Evolutionary conservation across 1,140 invertebrate species (phyloP).

Genomic region (Xylocopa sonorina): DNA sequence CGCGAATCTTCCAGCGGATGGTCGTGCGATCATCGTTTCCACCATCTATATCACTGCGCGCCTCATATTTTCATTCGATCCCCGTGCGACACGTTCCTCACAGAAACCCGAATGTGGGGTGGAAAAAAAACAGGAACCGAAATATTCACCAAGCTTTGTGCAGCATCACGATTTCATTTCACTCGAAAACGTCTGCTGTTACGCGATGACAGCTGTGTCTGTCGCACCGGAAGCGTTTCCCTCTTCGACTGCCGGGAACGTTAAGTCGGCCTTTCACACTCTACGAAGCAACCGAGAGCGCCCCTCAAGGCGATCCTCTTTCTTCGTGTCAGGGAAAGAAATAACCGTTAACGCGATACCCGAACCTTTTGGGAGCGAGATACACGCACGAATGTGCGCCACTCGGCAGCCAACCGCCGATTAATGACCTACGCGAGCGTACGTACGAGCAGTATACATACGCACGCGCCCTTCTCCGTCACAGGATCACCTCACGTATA

Average conservation of each 20-base stretch:
- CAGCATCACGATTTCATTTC: slow-evolving; percentile 9
- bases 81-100: background rate
- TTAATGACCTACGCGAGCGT: slow-evolving; percentile 61
- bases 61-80: background rate
- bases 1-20: no score
- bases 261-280: slow-evolving; percentile 61
- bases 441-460: no score
- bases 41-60: background rate
- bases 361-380: slow-evolving; percentile 37
- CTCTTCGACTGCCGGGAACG: slow-evolving; percentile 29
- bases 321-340: slow-evolving; percentile 63
- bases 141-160: background rate
- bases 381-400: slow-evolving; percentile 48
- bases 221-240: slow-evolving; percentile 47
- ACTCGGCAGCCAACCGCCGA: slow-evolving; percentile 48
- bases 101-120: background rate
- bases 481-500: background rate
- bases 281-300: slow-evolving; percentile 58
- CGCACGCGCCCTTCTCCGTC: slow-evolving; percentile 47
- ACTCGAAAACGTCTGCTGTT: background rate
- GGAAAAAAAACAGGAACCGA: background rate
- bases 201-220: slow-evolving; percentile 61
- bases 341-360: slow-evolving; percentile 65
- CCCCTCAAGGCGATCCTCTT: slow-evolving; percentile 58
- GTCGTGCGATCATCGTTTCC: no score